Conservation (phyloP, 1,140 invertebrate genomes). For the Drosophila micromelanica region DNA sequence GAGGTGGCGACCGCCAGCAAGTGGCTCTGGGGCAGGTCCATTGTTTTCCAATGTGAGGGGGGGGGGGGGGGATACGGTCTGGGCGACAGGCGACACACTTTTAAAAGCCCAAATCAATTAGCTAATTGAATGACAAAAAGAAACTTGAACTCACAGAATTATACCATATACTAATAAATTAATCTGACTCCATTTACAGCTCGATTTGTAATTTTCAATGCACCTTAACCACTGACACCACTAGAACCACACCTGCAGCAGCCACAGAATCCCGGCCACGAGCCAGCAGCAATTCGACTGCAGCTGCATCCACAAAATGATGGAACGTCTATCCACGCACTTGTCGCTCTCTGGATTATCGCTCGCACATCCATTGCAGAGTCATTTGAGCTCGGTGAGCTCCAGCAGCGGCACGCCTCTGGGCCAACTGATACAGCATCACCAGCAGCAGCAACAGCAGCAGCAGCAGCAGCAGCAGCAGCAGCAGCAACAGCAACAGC, state of each 20-base stretch:
- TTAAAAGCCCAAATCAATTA: constrained; percentile 77
- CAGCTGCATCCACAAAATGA: constrained; percentile 74
- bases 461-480: constrained; percentile 66
- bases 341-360: constrained; percentile 83
- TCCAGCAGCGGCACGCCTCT: constrained; percentile 73
- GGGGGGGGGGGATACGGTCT: constrained; percentile 1
- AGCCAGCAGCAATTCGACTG: constrained; percentile 29
- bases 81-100: constrained; percentile 67
- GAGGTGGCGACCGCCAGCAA: constrained; percentile 68
- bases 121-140: constrained; percentile 77
- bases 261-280: constrained; percentile 19
- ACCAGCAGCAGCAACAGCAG: constrained; percentile 65
- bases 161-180: not conserved
- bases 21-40: constrained; percentile 60
- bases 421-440: constrained; percentile 74
- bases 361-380: constrained; percentile 82
- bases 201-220: constrained; percentile 28
- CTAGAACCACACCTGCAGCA: constrained; percentile 23
- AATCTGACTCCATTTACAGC: constrained; percentile 10
- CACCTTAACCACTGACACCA: constrained; percentile 29
- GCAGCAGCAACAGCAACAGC: constrained; percentile 56
- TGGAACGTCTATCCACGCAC: constrained; percentile 84
- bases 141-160: not conserved
- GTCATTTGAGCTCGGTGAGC: constrained; percentile 69
- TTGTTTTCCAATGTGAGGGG: constrained; percentile 28